Percentiles rank a stretch among this genome's conserved stretches.
These are phyloP conservation scores for Phragmatobia fuliginosa DNA, from an alignment of 2,888 invertebrate genomes.

Conservation along the genomic window DNA sequence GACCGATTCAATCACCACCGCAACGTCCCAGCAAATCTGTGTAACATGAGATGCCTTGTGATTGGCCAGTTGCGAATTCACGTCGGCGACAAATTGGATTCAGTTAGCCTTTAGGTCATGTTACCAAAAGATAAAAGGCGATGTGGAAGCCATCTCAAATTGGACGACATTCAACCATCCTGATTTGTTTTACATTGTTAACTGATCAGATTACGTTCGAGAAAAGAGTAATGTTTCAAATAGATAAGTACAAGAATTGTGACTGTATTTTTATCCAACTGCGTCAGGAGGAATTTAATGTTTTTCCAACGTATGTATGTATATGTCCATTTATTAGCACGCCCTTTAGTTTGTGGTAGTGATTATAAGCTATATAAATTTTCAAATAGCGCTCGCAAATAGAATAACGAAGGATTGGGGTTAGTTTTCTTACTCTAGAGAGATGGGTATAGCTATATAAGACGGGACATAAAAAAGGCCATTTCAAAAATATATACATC, in stretches of 20 bases:
- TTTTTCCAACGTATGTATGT: too few relatives aligned
- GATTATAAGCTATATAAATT: too few relatives aligned
- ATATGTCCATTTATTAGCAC: too few relatives aligned
- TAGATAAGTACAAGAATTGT: background rate
- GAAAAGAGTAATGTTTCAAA: conserved; percentile 4
- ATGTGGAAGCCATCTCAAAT: conserved; percentile 43
- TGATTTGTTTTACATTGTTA: conserved; percentile 20
- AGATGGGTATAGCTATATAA: too few relatives aligned
- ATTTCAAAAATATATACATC: too few relatives aligned
- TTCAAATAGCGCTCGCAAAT: too few relatives aligned
- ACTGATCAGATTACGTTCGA: conserved; percentile 20
- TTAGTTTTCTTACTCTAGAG: too few relatives aligned
- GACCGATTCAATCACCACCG: conserved; percentile 73
- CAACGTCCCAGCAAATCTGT: conserved; percentile 65
- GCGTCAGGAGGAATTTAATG: too few relatives aligned
- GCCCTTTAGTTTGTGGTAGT: too few relatives aligned
- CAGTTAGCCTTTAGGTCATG: conserved; percentile 72
- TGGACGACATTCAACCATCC: conserved; percentile 42
- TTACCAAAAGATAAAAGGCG: conserved; percentile 62
- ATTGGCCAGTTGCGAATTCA: conserved; percentile 79
- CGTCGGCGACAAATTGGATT: conserved; percentile 80
- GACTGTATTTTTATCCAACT: too few relatives aligned
- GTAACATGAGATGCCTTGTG: conserved; percentile 73
- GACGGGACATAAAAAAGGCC: too few relatives aligned
- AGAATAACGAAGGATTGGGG: too few relatives aligned